A percentile compares a stretch with the other conserved stretches of the same genome.
Conservation (phyloP, 2,888 invertebrate species). For the Nasonia oneida region DNA sequence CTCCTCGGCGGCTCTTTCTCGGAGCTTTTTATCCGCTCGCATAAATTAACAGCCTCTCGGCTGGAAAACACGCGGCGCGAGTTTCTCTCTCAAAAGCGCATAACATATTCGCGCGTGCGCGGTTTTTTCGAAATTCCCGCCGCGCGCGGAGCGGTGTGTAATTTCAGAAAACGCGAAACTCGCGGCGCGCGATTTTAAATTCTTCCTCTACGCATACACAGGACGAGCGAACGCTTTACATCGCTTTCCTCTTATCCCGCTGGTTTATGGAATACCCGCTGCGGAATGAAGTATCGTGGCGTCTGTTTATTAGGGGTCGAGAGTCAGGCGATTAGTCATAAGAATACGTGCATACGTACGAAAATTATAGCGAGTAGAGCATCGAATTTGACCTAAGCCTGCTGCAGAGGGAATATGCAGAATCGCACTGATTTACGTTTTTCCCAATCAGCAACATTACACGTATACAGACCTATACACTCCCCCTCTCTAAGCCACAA, state of each 20-base stretch:
- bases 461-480: background rate
- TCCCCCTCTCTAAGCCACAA: background rate
- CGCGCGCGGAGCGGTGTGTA: background rate
- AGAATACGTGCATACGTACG: background rate
- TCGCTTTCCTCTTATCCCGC: slow-evolving; percentile 42
- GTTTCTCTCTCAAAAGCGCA: slow-evolving; percentile 49
- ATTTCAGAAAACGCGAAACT: slow-evolving; percentile 51
- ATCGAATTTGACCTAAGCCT: no score
- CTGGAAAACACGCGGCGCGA: slow-evolving; percentile 39
- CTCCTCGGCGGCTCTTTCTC: background rate
- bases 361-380: no score
- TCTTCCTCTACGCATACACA: slow-evolving; percentile 37
- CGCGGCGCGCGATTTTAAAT: slow-evolving; percentile 39
- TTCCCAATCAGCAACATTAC: background rate
- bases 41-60: slow-evolving; percentile 54
- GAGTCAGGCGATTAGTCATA: background rate
- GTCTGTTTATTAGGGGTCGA: no score
- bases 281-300: no score
- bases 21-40: slow-evolving; percentile 33
- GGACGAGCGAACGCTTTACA: slow-evolving; percentile 2
- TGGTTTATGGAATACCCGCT: background rate
- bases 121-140: background rate
- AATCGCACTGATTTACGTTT: no score
- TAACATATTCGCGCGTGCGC: slow-evolving; percentile 44
- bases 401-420: no score